These are phyloP conservation scores for Hippopotamyrus pictus DNA, from an alignment of 2,797 vertebrate species.

Conservation along the genomic window DNA sequence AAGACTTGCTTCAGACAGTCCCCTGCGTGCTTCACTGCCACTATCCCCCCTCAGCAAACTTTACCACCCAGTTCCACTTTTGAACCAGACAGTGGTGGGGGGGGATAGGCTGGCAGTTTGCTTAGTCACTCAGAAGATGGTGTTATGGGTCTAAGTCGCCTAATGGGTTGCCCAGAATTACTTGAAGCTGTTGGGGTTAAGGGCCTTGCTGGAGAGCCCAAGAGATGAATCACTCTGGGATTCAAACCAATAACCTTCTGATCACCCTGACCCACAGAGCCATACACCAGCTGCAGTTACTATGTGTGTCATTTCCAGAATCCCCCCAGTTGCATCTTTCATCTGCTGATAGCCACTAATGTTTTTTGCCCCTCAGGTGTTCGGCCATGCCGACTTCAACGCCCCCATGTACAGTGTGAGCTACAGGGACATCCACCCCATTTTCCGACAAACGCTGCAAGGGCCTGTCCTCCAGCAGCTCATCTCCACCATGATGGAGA, in stretches of 20 bases:
- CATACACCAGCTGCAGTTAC: background rate
- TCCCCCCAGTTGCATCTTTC: background rate
- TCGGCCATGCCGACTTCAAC: conserved; percentile 44
- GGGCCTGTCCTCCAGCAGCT: conserved; percentile 34
- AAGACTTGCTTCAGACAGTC: background rate
- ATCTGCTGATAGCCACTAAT: background rate
- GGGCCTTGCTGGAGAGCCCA: background rate
- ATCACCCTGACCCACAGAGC: background rate
- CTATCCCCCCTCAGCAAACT: background rate
- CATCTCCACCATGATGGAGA: conserved; percentile 39
- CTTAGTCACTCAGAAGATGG: background rate
- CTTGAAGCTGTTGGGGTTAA: background rate
- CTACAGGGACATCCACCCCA: conserved; percentile 38
- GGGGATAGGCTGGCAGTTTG: background rate
- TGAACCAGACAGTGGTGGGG: background rate
- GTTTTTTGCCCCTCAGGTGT: conserved; percentile 33
- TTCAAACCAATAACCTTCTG: background rate
- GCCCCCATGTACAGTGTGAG: conserved; percentile 23
- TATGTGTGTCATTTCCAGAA: background rate
- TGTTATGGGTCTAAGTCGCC: background rate
- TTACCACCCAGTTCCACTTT: background rate
- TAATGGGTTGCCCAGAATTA: background rate
- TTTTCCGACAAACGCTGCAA: conserved; percentile 46
- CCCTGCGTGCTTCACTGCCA: background rate
- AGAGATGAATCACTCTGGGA: background rate